Evolutionary conservation across 2,113 vertebrate genomes (phyloP).

Genomic region (Colinus virginianus): DNA sequence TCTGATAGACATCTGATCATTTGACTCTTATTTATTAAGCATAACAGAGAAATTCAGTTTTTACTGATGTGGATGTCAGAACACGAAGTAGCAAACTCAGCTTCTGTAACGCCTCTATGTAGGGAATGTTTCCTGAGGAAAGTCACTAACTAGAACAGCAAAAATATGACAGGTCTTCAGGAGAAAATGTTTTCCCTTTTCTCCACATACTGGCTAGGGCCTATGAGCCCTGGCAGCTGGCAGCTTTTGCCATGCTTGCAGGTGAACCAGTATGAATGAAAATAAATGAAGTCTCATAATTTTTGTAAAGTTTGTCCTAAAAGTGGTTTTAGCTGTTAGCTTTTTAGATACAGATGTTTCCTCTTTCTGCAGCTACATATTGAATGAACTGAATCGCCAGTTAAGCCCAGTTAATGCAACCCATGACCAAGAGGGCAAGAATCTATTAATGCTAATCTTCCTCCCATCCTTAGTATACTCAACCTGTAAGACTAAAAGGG

Average conservation of each 20-base stretch:
- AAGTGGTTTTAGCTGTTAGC: neutral
- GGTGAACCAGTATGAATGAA: neutral
- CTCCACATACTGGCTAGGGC: fast-evolving
- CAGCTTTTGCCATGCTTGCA: neutral
- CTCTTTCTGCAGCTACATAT: neutral
- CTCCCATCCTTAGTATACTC: neutral
- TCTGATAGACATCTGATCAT: neutral
- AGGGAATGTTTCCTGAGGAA: neutral
- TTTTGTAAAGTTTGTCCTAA: neutral
- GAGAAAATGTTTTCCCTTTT: neutral
- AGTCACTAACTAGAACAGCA: neutral
- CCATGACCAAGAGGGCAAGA: neutral
- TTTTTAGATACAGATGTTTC: neutral
- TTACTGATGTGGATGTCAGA: neutral
- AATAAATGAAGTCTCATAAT: neutral
- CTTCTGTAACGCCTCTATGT: neutral
- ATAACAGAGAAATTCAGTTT: neutral
- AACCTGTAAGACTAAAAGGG: neutral
- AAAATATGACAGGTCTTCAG: neutral
- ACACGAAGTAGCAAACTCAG: neutral
- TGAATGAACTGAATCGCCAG: neutral
- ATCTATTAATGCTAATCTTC: neutral
- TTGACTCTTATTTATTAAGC: neutral
- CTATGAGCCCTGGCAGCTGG: neutral
- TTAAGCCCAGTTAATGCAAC: neutral